Percentiles rank a stretch among this genome's conserved stretches.
Conservation (phyloP, 2,888 invertebrate species). For the Tetragnatha montana region DNA sequence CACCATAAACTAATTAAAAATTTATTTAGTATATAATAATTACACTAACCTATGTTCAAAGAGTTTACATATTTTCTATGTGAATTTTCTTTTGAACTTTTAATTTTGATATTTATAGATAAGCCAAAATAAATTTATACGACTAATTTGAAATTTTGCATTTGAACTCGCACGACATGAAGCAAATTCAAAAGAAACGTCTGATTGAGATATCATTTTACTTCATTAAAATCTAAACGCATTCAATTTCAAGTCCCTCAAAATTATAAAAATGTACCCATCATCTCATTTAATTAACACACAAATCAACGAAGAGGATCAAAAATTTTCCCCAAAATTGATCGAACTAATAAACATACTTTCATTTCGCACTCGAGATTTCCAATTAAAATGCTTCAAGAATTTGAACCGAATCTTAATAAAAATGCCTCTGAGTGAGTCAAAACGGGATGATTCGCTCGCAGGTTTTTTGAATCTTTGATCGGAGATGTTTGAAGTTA, state of each 20-base stretch:
- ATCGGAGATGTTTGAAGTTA: neutral
- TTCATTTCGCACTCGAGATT: slow-evolving; percentile 27
- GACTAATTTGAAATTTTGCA: too few relatives aligned
- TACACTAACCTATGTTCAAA: too few relatives aligned
- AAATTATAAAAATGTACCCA: neutral
- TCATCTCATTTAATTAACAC: slow-evolving; percentile 11
- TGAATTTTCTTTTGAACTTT: too few relatives aligned
- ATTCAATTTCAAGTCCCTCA: neutral
- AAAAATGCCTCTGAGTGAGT: neutral
- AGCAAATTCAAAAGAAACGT: too few relatives aligned
- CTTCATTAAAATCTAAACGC: too few relatives aligned
- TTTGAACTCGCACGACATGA: too few relatives aligned
- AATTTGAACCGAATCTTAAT: slow-evolving; percentile 14
- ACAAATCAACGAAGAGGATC: slow-evolving; percentile 25
- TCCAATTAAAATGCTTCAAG: slow-evolving; percentile 41
- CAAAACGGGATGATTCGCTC: neutral
- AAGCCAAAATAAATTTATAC: too few relatives aligned
- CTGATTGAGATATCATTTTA: too few relatives aligned
- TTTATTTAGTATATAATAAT: too few relatives aligned
- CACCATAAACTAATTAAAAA: too few relatives aligned
- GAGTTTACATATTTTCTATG: too few relatives aligned
- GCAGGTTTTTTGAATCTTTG: neutral
- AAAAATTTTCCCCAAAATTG: neutral
- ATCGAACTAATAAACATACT: slow-evolving; percentile 21
- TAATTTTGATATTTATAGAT: too few relatives aligned